Conservation (phyloP, 92 coral and sea anemone genomes). For the Epizoanthus rinbou region DNA sequence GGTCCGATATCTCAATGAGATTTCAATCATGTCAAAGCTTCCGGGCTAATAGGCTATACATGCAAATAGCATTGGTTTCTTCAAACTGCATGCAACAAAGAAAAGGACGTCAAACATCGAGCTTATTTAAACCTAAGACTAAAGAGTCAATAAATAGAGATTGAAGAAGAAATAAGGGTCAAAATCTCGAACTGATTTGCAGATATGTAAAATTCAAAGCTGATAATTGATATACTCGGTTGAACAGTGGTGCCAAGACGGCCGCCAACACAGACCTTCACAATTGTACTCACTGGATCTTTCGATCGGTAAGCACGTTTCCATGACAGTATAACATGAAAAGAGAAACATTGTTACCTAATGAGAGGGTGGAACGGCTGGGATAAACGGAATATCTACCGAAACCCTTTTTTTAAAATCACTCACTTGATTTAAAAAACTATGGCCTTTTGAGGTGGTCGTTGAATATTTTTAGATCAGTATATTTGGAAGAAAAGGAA, state of each 20-base stretch:
- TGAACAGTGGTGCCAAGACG: no score
- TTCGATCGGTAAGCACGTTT: no score
- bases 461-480: conserved; percentile 13
- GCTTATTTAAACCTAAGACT: background rate
- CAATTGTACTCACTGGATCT: no score
- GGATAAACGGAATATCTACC: background rate
- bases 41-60: background rate
- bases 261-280: no score
- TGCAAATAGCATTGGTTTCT: background rate
- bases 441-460: conserved; percentile 10
- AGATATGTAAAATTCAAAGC: no score
- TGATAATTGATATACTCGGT: no score
- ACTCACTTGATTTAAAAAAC: conserved; percentile 6
- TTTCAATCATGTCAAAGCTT: conserved; percentile 32
- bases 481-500: background rate
- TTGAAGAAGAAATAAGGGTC: background rate
- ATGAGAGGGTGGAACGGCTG: background rate
- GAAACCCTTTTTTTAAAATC: background rate
- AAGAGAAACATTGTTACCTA: no score
- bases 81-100: conserved; percentile 11
- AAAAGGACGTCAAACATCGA: background rate
- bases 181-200: no score
- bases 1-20: conserved; percentile 23
- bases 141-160: no score
- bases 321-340: no score